Evolutionary conservation across 2,113 vertebrate genomes (phyloP), one percentile per base, ranked within the genome.

Genomic region (Leiothrix lutea): DNA sequence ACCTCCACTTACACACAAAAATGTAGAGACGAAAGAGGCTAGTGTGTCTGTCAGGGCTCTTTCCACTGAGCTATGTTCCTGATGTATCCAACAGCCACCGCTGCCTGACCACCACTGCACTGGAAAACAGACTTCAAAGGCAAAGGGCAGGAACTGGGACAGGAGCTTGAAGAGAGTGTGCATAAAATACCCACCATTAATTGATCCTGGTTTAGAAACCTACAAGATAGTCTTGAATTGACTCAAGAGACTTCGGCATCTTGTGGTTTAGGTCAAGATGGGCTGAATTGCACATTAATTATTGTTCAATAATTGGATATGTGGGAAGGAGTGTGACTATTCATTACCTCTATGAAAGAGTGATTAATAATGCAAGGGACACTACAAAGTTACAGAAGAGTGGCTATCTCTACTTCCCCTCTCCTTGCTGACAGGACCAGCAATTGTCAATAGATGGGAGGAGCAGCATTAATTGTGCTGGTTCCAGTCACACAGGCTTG

Each of bases 281-380:
- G 40, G 31, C 44, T 88, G 78, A 92, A 90, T 47, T 38, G 40
- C 3, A 1, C 19, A 40, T 51, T 79, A 38, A 85, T 93, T 88
- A 80, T 47, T 77, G 45, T 80, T 38, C 40, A 84, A 65, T 87
- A 79, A 74, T 11, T 82, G 45, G 44, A 24, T 72, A 38, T 80
- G 36, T 80, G 74, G 51, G 62, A 92, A 90, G 47, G 38, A 85
- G 14, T 44, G 28, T 47, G 53, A 42, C 54, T 79, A 64, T 75
- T 85, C 35, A 79, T 67, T 71, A 85, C 12, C 25, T 82, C 48
- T 67, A 31, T 80, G 66, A 79, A 86, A 64, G 48, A 56, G 8
- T 64, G 31, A 88, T 86, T 80, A 92, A 90, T 88, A 88, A 88
- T 77, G 62, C 61, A 93, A 93, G 85, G 65, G 58, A 64, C 24